Conservation (phyloP, 2,888 invertebrate genomes). For the Tachina lurida region DNA sequence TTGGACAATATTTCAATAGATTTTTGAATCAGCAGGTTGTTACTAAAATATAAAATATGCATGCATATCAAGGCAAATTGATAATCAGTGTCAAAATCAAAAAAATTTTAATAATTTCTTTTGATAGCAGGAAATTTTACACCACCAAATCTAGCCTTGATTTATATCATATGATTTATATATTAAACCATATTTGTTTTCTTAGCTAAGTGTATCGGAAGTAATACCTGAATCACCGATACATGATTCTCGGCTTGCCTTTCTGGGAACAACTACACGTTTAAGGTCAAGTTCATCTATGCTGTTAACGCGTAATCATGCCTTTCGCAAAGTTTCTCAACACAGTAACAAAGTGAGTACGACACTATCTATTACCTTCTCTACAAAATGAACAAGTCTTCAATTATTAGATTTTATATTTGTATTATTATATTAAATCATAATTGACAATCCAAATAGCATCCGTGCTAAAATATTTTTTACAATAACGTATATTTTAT, state of each 20-base stretch:
- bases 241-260: slow-evolving; percentile 35
- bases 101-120: too few species aligned
- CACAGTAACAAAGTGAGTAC: slow-evolving; percentile 74
- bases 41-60: too few species aligned
- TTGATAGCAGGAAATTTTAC: too few species aligned
- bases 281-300: slow-evolving; percentile 32
- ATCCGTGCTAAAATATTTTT: not conserved
- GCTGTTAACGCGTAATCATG: slow-evolving; percentile 49
- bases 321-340: slow-evolving; percentile 38
- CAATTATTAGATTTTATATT: slow-evolving; percentile 61
- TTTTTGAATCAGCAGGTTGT: too few species aligned
- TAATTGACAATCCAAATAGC: slow-evolving; percentile 7
- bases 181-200: not conserved
- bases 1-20: too few species aligned
- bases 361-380: slow-evolving; percentile 50
- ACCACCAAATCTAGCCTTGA: too few species aligned
- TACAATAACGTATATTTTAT: slow-evolving; percentile 38
- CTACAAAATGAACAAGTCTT: slow-evolving; percentile 74
- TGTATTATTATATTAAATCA: slow-evolving; percentile 7
- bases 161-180: not conserved
- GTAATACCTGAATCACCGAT: slow-evolving; percentile 79
- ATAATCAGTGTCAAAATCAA: too few species aligned
- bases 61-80: too few species aligned
- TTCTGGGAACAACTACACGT: slow-evolving; percentile 48
- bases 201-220: slow-evolving; percentile 76